A percentile compares a stretch with the other conserved stretches of the same genome.
Conservation (phyloP, 1,140 invertebrate genomes). For the Schlechtendalia chinensis region DNA sequence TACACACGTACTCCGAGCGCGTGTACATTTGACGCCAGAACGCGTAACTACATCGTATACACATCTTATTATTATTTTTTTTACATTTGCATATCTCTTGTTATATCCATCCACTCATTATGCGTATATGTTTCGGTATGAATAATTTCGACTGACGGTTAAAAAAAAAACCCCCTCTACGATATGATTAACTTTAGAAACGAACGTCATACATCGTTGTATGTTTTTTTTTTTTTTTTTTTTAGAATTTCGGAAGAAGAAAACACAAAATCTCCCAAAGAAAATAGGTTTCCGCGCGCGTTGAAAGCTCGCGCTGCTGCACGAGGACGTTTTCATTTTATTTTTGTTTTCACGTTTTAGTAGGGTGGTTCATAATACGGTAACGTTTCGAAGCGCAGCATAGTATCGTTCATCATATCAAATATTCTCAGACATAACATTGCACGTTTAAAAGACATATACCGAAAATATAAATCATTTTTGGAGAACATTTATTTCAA, state of each 20-base stretch:
- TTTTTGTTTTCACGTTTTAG: not conserved
- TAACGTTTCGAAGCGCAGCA: not conserved
- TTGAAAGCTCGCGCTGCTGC: not conserved
- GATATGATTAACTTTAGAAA: not conserved
- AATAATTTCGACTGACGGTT: not conserved
- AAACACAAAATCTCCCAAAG: not conserved
- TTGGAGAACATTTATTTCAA: constrained; percentile 23
- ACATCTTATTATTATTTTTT: not conserved
- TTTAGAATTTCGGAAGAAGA: not conserved
- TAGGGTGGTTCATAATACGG: constrained; percentile 31
- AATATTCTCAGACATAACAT: not conserved
- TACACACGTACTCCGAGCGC: not conserved
- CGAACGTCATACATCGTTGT: not conserved
- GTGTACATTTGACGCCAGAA: not conserved
- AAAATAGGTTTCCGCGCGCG: not conserved
- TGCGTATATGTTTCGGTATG: not conserved
- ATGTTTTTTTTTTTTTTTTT: not conserved
- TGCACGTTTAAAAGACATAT: constrained; percentile 5
- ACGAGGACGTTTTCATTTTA: not conserved
- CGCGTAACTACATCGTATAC: not conserved
- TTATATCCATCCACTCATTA: too few relatives aligned
- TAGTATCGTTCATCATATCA: constrained; percentile 42
- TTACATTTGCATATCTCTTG: not conserved
- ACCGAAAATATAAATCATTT: constrained; percentile 32
- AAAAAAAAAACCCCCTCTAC: not conserved